Evolutionary conservation across 2,797 vertebrate species (phyloP).

Genomic region (Brotula barbata): DNA sequence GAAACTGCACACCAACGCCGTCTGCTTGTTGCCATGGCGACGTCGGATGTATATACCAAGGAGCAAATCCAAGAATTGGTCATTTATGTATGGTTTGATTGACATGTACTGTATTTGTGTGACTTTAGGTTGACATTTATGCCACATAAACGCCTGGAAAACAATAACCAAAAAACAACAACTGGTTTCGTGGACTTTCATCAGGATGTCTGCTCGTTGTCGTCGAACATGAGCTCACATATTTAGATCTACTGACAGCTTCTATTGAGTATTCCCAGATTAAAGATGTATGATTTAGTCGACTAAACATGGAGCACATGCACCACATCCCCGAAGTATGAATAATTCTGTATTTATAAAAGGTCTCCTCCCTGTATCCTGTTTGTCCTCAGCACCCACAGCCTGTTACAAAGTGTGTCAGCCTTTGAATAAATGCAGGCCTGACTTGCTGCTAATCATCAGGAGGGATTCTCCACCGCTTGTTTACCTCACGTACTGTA

Average conservation of each 20-base stretch:
- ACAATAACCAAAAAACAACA: too few relatives aligned
- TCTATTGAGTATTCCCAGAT: not conserved
- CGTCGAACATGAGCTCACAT: too few relatives aligned
- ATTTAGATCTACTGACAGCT: constrained; percentile 3
- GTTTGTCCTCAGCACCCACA: constrained; percentile 6
- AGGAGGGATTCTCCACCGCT: constrained; percentile 16
- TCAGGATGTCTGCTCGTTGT: too few relatives aligned
- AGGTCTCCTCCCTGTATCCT: constrained; percentile 2
- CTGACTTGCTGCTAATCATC: constrained; percentile 37
- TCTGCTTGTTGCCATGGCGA: constrained; percentile 26
- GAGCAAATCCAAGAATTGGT: constrained; percentile 1
- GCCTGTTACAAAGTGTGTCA: constrained; percentile 20
- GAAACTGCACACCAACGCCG: constrained; percentile 8
- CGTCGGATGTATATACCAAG: constrained; percentile 9
- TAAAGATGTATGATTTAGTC: not conserved
- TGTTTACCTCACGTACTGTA: constrained; percentile 46
- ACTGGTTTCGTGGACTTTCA: too few relatives aligned
- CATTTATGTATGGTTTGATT: constrained; percentile 16
- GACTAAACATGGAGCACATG: not conserved
- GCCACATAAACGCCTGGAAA: too few relatives aligned
- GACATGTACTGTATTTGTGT: constrained; percentile 2
- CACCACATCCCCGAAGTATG: not conserved
- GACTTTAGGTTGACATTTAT: too few relatives aligned
- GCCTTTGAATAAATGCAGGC: constrained; percentile 4
- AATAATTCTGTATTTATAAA: constrained; percentile 5